phyloP scores from a whole-genome alignment of 1,140 invertebrate species.

The Cotesia chilonis region DNA sequence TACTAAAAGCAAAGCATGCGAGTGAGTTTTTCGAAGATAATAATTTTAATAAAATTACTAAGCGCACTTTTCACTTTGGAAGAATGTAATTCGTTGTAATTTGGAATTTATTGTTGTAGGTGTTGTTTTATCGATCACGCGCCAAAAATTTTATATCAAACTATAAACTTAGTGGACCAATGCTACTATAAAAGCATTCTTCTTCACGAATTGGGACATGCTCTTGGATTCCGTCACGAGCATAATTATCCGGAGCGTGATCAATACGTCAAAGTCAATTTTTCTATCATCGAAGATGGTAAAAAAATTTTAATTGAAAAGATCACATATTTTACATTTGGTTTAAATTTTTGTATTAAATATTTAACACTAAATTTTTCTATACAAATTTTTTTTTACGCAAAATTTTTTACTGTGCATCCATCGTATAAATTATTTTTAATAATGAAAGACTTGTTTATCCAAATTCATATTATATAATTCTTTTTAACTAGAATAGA shows the following conservation, averaged over 20 bases:
- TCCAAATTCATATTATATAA: no score
- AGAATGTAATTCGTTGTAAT: no score
- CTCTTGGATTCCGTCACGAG: conserved; percentile 98
- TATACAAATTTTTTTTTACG: no score
- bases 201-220: conserved; percentile 97
- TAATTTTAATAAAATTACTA: not conserved
- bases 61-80: no score
- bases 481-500: no score
- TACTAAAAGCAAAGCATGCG: conserved; percentile 78
- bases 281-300: conserved; percentile 95
- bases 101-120: conserved; percentile 73
- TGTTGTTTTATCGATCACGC: conserved; percentile 98
- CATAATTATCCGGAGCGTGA: conserved; percentile 97
- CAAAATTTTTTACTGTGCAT: no score
- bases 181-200: conserved; percentile 99
- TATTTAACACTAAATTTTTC: no score
- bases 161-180: conserved; percentile 98
- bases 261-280: conserved; percentile 90
- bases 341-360: no score
- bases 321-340: conserved; percentile 69
- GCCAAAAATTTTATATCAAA: conserved; percentile 84
- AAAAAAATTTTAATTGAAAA: conserved; percentile 67
- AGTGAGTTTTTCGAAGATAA: conserved; percentile 82
- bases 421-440: no score
- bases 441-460: no score